Percentiles rank a stretch among this genome's conserved stretches.
phyloP scores from a whole-genome alignment of 1,140 invertebrate genomes.

The Cotesia chilonis region DNA sequence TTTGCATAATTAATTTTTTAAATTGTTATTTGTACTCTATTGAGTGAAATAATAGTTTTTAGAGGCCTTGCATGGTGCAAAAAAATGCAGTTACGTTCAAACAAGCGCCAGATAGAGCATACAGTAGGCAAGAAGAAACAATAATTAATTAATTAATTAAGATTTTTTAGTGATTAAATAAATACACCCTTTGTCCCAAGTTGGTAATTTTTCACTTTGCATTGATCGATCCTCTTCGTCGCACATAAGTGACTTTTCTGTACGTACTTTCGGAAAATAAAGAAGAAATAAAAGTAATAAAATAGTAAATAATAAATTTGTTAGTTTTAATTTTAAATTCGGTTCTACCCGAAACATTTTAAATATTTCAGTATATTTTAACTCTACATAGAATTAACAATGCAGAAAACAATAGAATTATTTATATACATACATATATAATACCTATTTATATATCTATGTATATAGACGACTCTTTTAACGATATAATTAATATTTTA shows the following conservation, averaged over 20 bases:
- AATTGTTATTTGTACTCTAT: background rate
- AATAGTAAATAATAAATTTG: conserved; percentile 23
- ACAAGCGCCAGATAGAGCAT: conserved; percentile 26
- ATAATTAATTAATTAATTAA: conserved; percentile 7
- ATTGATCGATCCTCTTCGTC: conserved; percentile 22
- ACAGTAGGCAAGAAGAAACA: conserved; percentile 27
- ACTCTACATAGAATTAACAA: conserved; percentile 62
- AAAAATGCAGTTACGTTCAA: background rate
- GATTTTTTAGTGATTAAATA: conserved; percentile 20
- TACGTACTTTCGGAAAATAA: conserved; percentile 23
- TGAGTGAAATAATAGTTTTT: conserved; percentile 12
- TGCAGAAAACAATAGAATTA: conserved; percentile 56
- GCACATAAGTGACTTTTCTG: conserved; percentile 27
- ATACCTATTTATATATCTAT: too few relatives aligned
- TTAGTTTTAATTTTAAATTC: conserved; percentile 8
- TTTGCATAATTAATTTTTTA: conserved; percentile 7
- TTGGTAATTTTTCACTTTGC: conserved; percentile 18
- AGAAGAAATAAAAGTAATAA: conserved; percentile 14
- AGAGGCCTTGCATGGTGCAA: conserved; percentile 26
- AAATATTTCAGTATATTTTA: conserved; percentile 35
- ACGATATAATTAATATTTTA: background rate
- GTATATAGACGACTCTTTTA: too few relatives aligned
- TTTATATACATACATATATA: conserved; percentile 41
- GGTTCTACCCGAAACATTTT: background rate
- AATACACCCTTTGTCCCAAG: conserved; percentile 9